Evolutionary conservation across 1,140 invertebrate genomes (phyloP).

Genomic region (Rhagoletis zephyria): DNA sequence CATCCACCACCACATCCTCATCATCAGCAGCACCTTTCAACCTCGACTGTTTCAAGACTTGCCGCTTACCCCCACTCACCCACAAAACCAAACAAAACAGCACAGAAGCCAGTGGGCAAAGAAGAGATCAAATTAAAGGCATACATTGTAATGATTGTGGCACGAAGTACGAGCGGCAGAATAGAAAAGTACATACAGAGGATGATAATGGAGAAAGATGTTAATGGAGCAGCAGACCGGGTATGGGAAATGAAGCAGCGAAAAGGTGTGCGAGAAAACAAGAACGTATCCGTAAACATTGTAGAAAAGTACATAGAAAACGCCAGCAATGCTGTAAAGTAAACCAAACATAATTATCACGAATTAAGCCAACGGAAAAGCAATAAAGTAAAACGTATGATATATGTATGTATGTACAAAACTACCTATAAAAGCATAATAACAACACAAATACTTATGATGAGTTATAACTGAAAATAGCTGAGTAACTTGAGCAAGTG

Average conservation of each 20-base stretch:
- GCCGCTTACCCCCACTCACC: not conserved
- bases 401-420: not conserved
- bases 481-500: not conserved
- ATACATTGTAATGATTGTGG: slow-evolving; percentile 27
- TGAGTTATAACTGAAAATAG: slow-evolving; percentile 49
- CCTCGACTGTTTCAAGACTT: not conserved
- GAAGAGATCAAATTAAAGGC: slow-evolving; percentile 36
- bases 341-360: slow-evolving; percentile 53
- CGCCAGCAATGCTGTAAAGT: slow-evolving; percentile 9
- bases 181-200: slow-evolving; percentile 3
- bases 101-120: not conserved
- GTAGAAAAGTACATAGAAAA: not conserved
- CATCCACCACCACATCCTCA: not conserved
- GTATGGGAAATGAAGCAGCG: not conserved
- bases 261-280: not conserved
- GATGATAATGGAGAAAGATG: not conserved
- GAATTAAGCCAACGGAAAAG: slow-evolving; percentile 39
- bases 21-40: not conserved
- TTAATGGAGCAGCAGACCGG: not conserved
- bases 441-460: not conserved
- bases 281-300: not conserved
- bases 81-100: not conserved
- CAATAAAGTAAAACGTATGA: slow-evolving; percentile 2
- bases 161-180: slow-evolving; percentile 26
- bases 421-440: not conserved